Conservation (phyloP, 2,888 invertebrate genomes). For the Melanargia galathea region DNA sequence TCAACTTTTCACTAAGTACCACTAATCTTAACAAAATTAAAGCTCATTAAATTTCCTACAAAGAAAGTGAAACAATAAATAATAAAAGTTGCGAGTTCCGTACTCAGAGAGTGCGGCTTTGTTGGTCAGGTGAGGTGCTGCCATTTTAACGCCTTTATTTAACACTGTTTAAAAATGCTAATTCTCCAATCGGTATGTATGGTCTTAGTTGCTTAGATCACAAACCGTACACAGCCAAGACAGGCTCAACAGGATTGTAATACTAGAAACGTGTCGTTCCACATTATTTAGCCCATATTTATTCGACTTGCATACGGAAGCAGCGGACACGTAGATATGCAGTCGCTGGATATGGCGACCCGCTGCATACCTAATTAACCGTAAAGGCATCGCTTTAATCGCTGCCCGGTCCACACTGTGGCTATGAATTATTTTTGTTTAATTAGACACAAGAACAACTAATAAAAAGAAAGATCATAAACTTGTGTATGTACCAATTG, state of each 20-base stretch:
- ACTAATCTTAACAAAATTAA: too few species aligned
- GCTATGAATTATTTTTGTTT: slow-evolving; percentile 19
- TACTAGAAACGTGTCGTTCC: slow-evolving; percentile 25
- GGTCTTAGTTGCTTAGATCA: not conserved
- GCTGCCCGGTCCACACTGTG: slow-evolving; percentile 22
- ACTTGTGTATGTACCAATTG: too few species aligned
- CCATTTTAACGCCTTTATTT: too few species aligned
- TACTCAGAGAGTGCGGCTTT: too few species aligned
- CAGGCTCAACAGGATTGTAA: slow-evolving; percentile 16
- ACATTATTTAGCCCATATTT: slow-evolving; percentile 32
- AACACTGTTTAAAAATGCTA: not conserved
- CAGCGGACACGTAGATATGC: slow-evolving; percentile 33
- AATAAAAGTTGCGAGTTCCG: too few species aligned
- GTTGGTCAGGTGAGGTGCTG: too few species aligned
- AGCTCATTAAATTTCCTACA: too few species aligned
- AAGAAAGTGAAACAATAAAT: too few species aligned
- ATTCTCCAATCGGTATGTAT: not conserved
- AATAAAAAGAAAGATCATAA: not conserved
- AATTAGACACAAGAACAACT: not conserved
- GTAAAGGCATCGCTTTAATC: slow-evolving; percentile 30
- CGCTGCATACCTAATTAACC: slow-evolving; percentile 33
- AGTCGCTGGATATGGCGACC: slow-evolving; percentile 26
- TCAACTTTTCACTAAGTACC: too few species aligned
- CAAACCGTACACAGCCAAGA: not conserved
- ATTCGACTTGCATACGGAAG: slow-evolving; percentile 36